Evolutionary conservation across 2,797 vertebrate genomes (phyloP).

Genomic region (Coilia nasus): DNA sequence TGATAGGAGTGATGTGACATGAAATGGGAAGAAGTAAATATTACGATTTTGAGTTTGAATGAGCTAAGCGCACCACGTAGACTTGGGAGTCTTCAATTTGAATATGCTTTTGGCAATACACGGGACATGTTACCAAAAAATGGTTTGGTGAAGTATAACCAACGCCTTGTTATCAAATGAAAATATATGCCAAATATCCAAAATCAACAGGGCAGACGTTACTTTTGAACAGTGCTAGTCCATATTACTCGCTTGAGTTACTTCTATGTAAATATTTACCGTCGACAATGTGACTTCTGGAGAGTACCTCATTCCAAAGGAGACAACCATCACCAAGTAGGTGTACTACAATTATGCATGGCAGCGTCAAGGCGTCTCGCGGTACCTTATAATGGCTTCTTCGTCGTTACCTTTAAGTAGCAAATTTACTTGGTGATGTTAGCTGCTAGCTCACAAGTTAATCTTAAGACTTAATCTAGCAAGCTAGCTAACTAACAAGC

Average conservation of each 20-base stretch:
- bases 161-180: background rate
- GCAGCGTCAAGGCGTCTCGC: background rate
- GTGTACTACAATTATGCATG: background rate
- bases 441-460: slow-evolving; percentile 22
- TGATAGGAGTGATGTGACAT: background rate
- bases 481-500: slow-evolving; percentile 23
- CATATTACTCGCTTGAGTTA: background rate
- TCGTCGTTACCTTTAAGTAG: background rate
- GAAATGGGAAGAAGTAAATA: background rate
- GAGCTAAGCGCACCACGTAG: background rate
- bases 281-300: background rate
- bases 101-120: background rate
- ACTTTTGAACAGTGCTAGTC: background rate
- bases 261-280: background rate
- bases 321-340: background rate
- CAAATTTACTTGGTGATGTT: slow-evolving; percentile 15
- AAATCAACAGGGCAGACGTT: background rate
- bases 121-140: background rate
- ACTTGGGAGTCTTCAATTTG: background rate
- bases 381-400: background rate
- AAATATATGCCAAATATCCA: background rate
- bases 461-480: slow-evolving; percentile 10
- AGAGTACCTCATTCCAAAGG: background rate
- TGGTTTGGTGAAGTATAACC: background rate
- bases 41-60: background rate